Base-by-base conservation (phyloP, 2,797 vertebrate species). In the Catostomus latipinnis region DNA sequence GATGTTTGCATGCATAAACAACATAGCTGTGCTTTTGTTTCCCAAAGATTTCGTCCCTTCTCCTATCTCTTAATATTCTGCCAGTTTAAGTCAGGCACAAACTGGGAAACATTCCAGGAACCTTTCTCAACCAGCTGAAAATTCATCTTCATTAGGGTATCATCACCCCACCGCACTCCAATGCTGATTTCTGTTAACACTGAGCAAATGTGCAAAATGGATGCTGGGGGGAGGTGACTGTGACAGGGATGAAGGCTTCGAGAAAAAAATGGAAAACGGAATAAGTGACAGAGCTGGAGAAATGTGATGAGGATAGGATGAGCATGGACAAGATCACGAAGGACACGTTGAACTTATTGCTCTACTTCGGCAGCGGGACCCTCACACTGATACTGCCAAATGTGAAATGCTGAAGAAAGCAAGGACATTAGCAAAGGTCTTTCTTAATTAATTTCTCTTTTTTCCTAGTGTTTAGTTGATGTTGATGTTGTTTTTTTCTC, bases 141-240 rank as follows among this genome's bases (percentile, higher is more conserved):
- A 95, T 95, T 94, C 84, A 92, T 95, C 93, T 96, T 96, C 92
- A 95, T 95, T 95, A 94, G 83, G 87, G 88, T 89, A 89, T 92
- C 83, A 90, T 91, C 88, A 83, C 86, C 90, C 88, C 88, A 87
- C 88, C 88, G 87, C 86, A 88, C 74, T 86, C 86, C 91, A 83
- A 86, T 88, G 84, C 83, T 85, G 84, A 87, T 90, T 78, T 84
- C 86, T 91, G 85, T 92, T 93, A 93, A 93, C 85, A 91, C 90
- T 87, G 88, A 91, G 86, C 83, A 89, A 90, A 88, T 87, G 83
- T 87, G 91, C 84, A 87, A 86, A 88, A 90, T 80, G 75, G 60
- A 74, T 78, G 81, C 73, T 79, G 74, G 79, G 83, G 48, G n/a
- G 71, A 71, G 72, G 78, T 70, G 43, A 62, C 14, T 34, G 6